Evolutionary conservation across 1,140 invertebrate species (phyloP), one percentile per base, ranked within the genome.

Genomic region (Drosophila gunungcola): DNA sequence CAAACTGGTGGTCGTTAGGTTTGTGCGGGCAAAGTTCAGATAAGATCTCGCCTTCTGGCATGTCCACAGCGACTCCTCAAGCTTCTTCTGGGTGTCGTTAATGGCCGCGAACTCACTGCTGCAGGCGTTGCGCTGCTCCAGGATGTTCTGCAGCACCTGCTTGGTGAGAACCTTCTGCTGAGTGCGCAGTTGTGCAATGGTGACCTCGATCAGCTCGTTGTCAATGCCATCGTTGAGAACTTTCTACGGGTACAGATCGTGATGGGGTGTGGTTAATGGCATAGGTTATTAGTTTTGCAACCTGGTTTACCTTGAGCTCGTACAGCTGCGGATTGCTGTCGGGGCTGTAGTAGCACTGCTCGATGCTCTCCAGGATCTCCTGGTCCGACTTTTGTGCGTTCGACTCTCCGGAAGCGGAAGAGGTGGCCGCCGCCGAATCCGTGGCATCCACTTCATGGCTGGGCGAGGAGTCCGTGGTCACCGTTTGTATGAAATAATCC

Each of bases 91-190:
- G 94, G 61, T 95, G 67, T 95, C 95, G 65, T 96, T 94, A 16
- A 99, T 96, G 68, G 96, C 95, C 52, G 95, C 93, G 76, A 99
- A 96, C 92, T 99, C 97, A 11, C 95, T 93, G 65, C 96, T 96
- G 92, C 97, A 98, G 2, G 95, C 94, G 73, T 95, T 95, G 55
- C 98, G 95, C 73, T 99, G 97, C 91, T 98, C 96, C 9, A 98
- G 93, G 78, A 99, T 98, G 13, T 98, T 93, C 76, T 98, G 96
- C 0, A 98, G 94, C 0, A 98, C 96, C 93, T 98, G 97, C 76
- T 97, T 97, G 0, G 97, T 98, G 0, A 99, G 97, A 32, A 98
- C 97, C 92, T 95, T 94, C 61, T 97, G 95, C 88, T 97, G 96
- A 53, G 94, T 94, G 61, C 95, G 94, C 13, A 97, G 92, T 65